Base-by-base conservation (phyloP, 2,797 vertebrate genomes). In the Crenuchus spilurus region DNA sequence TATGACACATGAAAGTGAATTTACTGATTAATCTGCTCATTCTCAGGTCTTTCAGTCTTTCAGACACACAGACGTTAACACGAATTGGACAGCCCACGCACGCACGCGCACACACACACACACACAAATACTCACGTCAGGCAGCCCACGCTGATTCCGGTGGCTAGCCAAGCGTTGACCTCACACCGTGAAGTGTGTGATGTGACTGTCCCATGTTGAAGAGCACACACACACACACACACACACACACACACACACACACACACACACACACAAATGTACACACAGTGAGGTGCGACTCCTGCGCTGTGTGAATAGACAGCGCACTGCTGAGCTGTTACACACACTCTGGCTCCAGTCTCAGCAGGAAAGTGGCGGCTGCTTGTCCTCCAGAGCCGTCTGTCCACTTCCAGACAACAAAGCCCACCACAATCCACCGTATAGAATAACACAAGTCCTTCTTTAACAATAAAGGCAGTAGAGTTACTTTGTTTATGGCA, bases 241-340 rank as follows among this genome's bases (percentile, higher is more conserved):
- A 35, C 70, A 54, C 33, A 52, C 49, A 62, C 62, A 57, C 52
- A 58, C 67, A 18, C 10, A 35, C 70, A 54, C 37, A 57, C 44
- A 64, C 65, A 51, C 16, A 66, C 30, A 39, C 48, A 48, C 58
- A 65, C 14, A 51, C n/a, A 46, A 8, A 37, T 52, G 58, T 57
- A 61, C 33, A 39, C 49, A 71, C 52, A 79, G 52, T 69, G 64
- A 60, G 49, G 31, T 75, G 87, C 86, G 89, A 86, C 61, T 74
- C 84, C 86, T 78, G 75, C 13, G 13, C 79, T 77, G 82, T 82
- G 73, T 87, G 86, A 87, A 85, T 78, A 77, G 89, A 87, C 88
- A 84, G 84, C 74, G 57, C 39, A 76, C 89, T 79, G 87, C 90
- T 89, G 90, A 82, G 91, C 89, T 86, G 84, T 82, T 88, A 89